A percentile compares a stretch with the other conserved stretches of the same genome.
phyloP scores from a whole-genome alignment of 2,797 vertebrate genomes.

The Phataginus tetradactyla region DNA sequence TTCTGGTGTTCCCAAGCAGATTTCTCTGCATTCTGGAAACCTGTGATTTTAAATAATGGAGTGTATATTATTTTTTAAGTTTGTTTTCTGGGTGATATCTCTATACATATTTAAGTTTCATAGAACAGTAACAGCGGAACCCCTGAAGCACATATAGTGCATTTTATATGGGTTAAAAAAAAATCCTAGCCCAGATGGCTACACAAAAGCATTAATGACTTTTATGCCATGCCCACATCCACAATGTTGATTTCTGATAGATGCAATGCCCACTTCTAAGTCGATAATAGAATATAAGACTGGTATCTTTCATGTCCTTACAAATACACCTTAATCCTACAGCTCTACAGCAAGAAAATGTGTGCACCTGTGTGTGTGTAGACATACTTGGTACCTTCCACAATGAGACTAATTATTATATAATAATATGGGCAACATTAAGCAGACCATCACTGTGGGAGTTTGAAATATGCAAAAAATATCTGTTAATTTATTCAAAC shows the following conservation, averaged over 20 bases:
- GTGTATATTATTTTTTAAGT: conserved; percentile 35
- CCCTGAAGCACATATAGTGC: neutral
- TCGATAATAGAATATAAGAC: neutral
- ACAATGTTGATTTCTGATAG: neutral
- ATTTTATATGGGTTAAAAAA: conserved; percentile 65
- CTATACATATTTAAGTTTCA: conserved; percentile 43
- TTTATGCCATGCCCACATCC: neutral
- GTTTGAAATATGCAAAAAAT: conserved; percentile 67
- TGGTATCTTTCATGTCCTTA: neutral
- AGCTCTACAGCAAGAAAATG: neutral
- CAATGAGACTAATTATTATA: conserved; percentile 59
- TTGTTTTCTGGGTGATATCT: conserved; percentile 7
- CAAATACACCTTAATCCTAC: conserved; percentile 4
- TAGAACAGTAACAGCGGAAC: conserved; percentile 21
- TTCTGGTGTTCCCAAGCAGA: neutral
- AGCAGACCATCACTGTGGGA: conserved; percentile 69
- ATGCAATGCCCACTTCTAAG: neutral
- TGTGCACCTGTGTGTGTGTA: neutral
- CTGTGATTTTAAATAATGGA: neutral
- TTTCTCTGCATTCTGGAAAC: neutral
- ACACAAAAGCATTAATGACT: conserved; percentile 60
- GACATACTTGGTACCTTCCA: conserved; percentile 46
- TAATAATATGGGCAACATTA: conserved; percentile 68
- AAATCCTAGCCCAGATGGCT: conserved; percentile 43
- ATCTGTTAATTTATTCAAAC: conserved; percentile 68